Conservation (phyloP, 2,113 vertebrate species). For the Otis tarda region DNA sequence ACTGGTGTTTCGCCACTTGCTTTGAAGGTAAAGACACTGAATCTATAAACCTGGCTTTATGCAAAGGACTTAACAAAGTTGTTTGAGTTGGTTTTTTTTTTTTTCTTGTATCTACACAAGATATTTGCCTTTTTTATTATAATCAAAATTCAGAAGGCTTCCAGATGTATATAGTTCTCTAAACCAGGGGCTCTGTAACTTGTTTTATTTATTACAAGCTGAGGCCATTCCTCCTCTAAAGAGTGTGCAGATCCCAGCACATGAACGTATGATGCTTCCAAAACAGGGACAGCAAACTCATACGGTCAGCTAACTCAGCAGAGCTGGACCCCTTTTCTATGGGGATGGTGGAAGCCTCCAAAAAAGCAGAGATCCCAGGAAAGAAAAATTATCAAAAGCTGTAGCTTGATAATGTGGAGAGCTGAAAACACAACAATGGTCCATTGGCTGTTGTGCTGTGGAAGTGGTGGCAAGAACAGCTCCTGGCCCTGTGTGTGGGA, state of each 20-base stretch:
- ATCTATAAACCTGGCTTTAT: not conserved
- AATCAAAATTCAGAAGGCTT: not conserved
- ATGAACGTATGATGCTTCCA: rapidly evolving
- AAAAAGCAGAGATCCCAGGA: not conserved
- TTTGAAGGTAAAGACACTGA: not conserved
- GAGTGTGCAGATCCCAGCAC: not conserved
- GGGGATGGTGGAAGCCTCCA: not conserved
- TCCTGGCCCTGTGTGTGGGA: not conserved
- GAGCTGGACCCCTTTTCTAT: not conserved
- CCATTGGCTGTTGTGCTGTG: not conserved
- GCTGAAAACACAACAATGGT: not conserved
- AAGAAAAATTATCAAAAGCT: not conserved
- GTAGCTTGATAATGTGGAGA: not conserved
- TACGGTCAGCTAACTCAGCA: not conserved
- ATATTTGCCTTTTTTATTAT: not conserved
- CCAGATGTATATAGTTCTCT: not conserved
- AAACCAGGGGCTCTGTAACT: not conserved
- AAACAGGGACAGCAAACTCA: not conserved
- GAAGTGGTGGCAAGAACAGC: not conserved
- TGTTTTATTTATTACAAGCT: not conserved
- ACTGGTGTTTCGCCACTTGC: not conserved
- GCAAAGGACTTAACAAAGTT: not conserved
- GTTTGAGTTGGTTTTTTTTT: not conserved
- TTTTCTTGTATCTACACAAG: not conserved
- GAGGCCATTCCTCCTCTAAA: not conserved